phyloP scores from a whole-genome alignment of 2,888 invertebrate genomes.

The Oeneis ivallda region DNA sequence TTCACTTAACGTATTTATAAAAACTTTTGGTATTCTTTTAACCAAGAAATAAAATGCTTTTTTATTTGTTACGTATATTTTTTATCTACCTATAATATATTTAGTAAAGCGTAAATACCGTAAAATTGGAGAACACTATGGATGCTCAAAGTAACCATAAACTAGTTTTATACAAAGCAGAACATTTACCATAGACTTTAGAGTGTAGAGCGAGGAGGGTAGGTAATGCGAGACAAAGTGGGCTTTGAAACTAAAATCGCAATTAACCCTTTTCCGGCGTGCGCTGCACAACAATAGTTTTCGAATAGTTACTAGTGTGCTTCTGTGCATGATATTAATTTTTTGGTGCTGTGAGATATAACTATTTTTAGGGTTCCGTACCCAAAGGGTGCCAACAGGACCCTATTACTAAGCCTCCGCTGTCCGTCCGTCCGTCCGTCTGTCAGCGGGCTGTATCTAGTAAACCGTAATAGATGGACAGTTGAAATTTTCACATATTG shows the following conservation, averaged over 20 bases:
- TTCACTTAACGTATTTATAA: too few relatives aligned
- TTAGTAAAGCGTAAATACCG: neutral
- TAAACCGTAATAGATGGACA: too few relatives aligned
- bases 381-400: too few relatives aligned
- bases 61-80: too few relatives aligned
- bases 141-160: slow-evolving; percentile 10
- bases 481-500: too few relatives aligned
- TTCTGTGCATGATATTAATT: neutral
- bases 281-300: neutral
- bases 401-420: too few relatives aligned
- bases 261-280: slow-evolving; percentile 18
- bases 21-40: too few relatives aligned
- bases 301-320: neutral
- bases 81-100: too few relatives aligned
- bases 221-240: slow-evolving; percentile 7
- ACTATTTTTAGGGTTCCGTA: too few relatives aligned
- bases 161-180: slow-evolving; percentile 6
- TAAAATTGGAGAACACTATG: neutral
- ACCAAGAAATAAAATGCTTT: too few relatives aligned
- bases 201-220: neutral
- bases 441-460: too few relatives aligned
- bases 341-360: neutral
- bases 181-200: neutral
- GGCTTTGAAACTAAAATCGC: slow-evolving; percentile 18
- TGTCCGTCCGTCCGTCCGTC: too few relatives aligned